A percentile compares a stretch with the other conserved stretches of the same genome.
phyloP scores from a whole-genome alignment of 1,140 invertebrate species.

The Liolophura sinensis region DNA sequence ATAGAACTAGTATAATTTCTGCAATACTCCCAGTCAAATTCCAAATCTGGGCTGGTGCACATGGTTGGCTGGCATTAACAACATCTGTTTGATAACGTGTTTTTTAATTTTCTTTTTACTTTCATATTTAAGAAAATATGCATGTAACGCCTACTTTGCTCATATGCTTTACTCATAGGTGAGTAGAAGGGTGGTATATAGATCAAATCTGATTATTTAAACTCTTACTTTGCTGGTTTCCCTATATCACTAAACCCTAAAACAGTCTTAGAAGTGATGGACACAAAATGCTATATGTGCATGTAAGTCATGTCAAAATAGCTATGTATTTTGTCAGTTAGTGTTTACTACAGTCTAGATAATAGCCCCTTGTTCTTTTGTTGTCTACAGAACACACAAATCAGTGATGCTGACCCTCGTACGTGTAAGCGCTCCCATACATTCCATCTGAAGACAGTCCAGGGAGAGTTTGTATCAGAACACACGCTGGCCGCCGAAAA shows the following conservation, averaged over 20 bases:
- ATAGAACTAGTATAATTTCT: no score
- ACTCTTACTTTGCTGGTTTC: not conserved
- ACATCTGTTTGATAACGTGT: not conserved
- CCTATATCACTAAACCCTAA: not conserved
- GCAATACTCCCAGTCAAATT: no score
- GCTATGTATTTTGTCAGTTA: no score
- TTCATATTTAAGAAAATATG: not conserved
- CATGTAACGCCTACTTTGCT: not conserved
- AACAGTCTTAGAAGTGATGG: not conserved
- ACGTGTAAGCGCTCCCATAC: constrained; percentile 38
- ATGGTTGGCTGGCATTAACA: no score
- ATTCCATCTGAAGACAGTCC: constrained; percentile 49
- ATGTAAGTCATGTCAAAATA: no score
- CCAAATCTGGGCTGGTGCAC: no score
- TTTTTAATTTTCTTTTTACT: no score
- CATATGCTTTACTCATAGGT: no score
- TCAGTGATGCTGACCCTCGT: constrained; percentile 48
- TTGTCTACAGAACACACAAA: constrained; percentile 44
- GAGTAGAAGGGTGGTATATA: not conserved
- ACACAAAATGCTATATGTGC: no score
- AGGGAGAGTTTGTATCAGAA: constrained; percentile 26
- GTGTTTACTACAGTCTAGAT: no score
- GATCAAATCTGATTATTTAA: not conserved
- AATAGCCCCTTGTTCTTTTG: no score
- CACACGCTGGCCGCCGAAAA: constrained; percentile 44